A percentile compares a stretch with the other conserved stretches of the same genome.
These are phyloP conservation scores for Crotophaga sulcirostris DNA, from an alignment of 2,113 vertebrate genomes.

Conservation along the genomic window DNA sequence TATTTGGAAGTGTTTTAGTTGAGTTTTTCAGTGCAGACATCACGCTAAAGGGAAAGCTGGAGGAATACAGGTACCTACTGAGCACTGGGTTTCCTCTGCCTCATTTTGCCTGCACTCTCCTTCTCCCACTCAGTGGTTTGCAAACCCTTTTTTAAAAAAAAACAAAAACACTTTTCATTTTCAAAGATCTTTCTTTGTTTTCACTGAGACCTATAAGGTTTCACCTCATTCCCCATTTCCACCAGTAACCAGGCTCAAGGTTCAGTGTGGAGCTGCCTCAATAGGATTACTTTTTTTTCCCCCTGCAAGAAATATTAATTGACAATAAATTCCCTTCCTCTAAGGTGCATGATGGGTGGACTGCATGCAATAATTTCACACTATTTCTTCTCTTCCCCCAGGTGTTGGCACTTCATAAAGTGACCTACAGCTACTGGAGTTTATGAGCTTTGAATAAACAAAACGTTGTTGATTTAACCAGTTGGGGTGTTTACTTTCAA, in stretches of 20 bases:
- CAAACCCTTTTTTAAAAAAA: neutral
- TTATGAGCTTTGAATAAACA: slow-evolving; percentile 72
- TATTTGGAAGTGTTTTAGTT: neutral
- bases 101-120: neutral
- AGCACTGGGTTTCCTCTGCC: neutral
- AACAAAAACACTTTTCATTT: neutral
- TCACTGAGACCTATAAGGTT: neutral
- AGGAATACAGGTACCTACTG: neutral
- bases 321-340: slow-evolving; percentile 58
- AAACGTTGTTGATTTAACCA: slow-evolving; percentile 61
- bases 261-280: slow-evolving; percentile 11
- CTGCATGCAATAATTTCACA: slow-evolving; percentile 41
- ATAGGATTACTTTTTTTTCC: slow-evolving; percentile 14
- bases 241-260: neutral
- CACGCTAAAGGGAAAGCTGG: neutral
- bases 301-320: slow-evolving; percentile 63
- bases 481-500: slow-evolving; percentile 69
- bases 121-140: neutral
- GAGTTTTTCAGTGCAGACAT: neutral
- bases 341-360: slow-evolving; percentile 55
- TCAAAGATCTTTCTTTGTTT: neutral
- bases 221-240: neutral
- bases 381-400: slow-evolving; percentile 57
- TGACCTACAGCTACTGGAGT: slow-evolving; percentile 67
- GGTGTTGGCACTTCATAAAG: slow-evolving; percentile 68